Percentiles rank a stretch among this genome's conserved stretches.
Conservation (phyloP, 1,140 invertebrate genomes). For the Scaptomyza graminum region DNA sequence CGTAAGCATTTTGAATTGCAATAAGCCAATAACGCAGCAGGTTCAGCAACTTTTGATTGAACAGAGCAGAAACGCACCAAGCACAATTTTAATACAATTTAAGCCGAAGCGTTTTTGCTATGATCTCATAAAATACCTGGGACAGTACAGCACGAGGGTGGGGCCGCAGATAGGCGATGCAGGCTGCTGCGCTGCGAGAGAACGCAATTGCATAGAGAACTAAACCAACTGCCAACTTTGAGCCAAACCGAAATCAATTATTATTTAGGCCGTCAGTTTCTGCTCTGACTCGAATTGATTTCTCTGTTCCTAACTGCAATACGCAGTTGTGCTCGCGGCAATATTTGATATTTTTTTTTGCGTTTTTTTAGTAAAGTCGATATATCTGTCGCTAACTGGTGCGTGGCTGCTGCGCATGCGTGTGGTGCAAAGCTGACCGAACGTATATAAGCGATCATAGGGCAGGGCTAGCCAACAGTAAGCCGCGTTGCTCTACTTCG, state of each 20-base stretch:
- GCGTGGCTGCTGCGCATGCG: slow-evolving; percentile 78
- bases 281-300: slow-evolving; percentile 42
- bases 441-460: slow-evolving; percentile 84
- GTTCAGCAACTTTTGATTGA: slow-evolving; percentile 14
- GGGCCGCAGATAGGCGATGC: slow-evolving; percentile 59
- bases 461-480: slow-evolving; percentile 83
- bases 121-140: slow-evolving; percentile 76
- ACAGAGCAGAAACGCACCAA: slow-evolving; percentile 55
- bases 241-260: slow-evolving; percentile 69
- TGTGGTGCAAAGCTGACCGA: slow-evolving; percentile 75
- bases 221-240: slow-evolving; percentile 31
- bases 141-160: slow-evolving; percentile 62
- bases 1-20: slow-evolving; percentile 17
- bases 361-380: slow-evolving; percentile 30
- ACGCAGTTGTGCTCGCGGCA: slow-evolving; percentile 37
- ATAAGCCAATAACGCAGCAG: slow-evolving; percentile 55
- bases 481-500: slow-evolving; percentile 83
- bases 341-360: slow-evolving; percentile 23
- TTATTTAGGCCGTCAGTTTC: slow-evolving; percentile 66
- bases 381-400: slow-evolving; percentile 80
- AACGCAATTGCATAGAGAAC: slow-evolving; percentile 52
- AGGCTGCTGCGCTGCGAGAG: slow-evolving; percentile 61
- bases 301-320: slow-evolving; percentile 52
- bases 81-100: slow-evolving; percentile 49
- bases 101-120: slow-evolving; percentile 73